phyloP scores from a whole-genome alignment of 2,113 vertebrate genomes.

The Bufo gargarizans region DNA sequence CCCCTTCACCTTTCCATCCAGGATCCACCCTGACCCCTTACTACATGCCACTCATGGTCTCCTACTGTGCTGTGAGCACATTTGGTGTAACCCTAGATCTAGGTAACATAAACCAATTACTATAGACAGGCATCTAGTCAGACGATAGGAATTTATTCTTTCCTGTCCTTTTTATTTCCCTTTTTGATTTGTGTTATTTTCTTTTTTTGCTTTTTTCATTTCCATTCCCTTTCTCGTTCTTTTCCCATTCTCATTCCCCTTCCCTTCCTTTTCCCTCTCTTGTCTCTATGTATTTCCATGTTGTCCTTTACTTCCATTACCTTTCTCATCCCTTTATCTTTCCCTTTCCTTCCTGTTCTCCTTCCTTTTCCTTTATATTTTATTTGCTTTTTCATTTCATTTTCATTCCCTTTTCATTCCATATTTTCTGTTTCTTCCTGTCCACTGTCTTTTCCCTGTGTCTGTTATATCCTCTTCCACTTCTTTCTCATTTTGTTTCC shows the following conservation, averaged over 20 bases:
- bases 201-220: too few relatives aligned
- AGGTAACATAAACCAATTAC: background rate
- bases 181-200: background rate
- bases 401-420: background rate
- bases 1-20: too few relatives aligned
- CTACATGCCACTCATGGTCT: background rate
- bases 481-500: background rate
- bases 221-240: background rate
- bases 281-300: background rate
- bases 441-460: background rate
- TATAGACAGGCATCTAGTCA: background rate
- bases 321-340: background rate
- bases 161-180: background rate
- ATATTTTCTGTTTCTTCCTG: background rate
- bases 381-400: background rate
- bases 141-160: background rate
- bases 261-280: too few relatives aligned
- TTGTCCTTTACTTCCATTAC: background rate
- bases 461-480: background rate
- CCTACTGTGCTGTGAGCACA: background rate
- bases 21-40: background rate
- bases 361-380: background rate
- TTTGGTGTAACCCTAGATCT: too few relatives aligned
- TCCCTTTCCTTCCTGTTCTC: background rate
- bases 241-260: background rate